Evolutionary conservation across 2,888 invertebrate genomes (phyloP), one percentile per base, ranked within the genome.

Genomic region (Eristalis arbustorum): DNA sequence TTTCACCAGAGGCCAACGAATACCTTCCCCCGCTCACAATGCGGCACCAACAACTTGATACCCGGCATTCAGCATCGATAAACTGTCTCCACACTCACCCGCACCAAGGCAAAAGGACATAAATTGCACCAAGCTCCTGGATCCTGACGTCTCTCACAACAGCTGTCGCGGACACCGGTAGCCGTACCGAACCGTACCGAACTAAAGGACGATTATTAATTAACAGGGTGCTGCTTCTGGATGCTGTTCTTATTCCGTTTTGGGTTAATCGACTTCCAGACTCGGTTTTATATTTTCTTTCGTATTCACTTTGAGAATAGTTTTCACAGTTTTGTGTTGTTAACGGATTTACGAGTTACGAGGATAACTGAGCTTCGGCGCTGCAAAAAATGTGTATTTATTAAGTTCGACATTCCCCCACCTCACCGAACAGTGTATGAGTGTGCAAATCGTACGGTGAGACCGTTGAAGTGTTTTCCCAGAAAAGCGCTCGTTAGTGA

Each of bases 381-480:
- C 64, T 72, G 78, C 71, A 72, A 72, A 71, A 66, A 78, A 78
- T 64, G 31, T 42, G 57, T 71, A 78, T 78, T 78, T 78, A 78
- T 78, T 66, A 72, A 78, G 71, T 78, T 71, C 28, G 57, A 8
- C 49, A 18, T 8, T 49, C 49, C 49, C 6, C n/a, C 18, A 14
- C 42, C 49, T n/a, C 49, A 6, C 6, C 18, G 18, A 18, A 18
- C 49, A 18, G 18, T 49, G 49, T 2, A 56, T 28, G 31, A 57
- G 40, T 49, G 28, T n/a, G 57, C 59, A 37, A 63, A 69, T 8
- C 49, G 49, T 49, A 18, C 13, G 59, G 59, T 14, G 31, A 72
- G 64, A 64, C 59, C 72, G 42, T 22, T 72, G 59, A 66, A 72
- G 66, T 64, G 23, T 18, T 57, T 71, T 78, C 57, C 59, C 42